Conservation (phyloP, 2,113 vertebrate species). For the Stictonetta naevosa region DNA sequence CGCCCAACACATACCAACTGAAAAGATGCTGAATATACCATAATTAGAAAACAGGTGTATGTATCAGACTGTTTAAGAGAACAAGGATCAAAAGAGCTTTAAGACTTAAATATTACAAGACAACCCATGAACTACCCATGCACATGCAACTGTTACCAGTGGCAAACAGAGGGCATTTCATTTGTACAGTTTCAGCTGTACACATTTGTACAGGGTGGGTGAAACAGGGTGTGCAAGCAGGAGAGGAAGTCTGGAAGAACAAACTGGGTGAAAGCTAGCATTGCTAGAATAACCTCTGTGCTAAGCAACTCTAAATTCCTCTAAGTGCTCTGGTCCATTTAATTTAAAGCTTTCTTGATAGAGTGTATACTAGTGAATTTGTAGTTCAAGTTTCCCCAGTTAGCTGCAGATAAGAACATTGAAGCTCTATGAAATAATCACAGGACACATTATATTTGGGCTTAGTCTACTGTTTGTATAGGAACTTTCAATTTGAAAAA, state of each 20-base stretch:
- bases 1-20: background rate
- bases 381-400: background rate
- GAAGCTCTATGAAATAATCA: background rate
- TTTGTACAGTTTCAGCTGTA: background rate
- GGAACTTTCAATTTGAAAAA: background rate
- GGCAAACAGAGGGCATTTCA: background rate
- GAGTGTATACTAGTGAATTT: background rate
- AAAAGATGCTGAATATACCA: too few relatives aligned
- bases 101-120: background rate
- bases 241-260: background rate
- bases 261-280: background rate
- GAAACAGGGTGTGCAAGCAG: fast-evolving
- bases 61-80: background rate
- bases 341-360: background rate
- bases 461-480: background rate
- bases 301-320: background rate
- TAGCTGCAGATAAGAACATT: background rate
- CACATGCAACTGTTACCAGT: background rate
- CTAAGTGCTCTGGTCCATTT: background rate
- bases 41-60: background rate
- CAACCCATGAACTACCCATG: background rate
- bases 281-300: too few relatives aligned
- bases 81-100: background rate
- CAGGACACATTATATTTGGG: background rate
- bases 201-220: fast-evolving